Conservation (phyloP, 2,888 invertebrate genomes). For the Mythimna impura region DNA sequence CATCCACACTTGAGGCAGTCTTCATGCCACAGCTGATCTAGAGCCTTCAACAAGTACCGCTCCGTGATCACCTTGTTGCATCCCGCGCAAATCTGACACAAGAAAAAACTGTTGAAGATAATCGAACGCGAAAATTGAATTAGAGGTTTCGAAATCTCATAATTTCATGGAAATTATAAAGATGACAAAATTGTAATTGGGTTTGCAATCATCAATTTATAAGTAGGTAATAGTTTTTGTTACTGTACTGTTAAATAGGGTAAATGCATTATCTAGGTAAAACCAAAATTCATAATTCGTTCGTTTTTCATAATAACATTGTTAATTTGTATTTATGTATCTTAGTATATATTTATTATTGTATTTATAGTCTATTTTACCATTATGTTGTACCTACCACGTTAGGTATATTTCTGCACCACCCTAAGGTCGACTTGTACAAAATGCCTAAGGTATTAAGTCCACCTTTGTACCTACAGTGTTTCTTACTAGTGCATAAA, state of each 20-base stretch:
- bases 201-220: slow-evolving; percentile 15
- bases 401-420: too few relatives aligned
- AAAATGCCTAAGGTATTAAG: too few relatives aligned
- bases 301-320: too few relatives aligned
- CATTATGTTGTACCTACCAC: too few relatives aligned
- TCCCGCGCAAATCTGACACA: slow-evolving; percentile 95
- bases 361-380: too few relatives aligned
- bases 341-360: too few relatives aligned
- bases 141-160: slow-evolving; percentile 1
- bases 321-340: too few relatives aligned
- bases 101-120: slow-evolving; percentile 17
- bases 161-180: slow-evolving; percentile 26
- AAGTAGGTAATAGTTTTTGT: not conserved
- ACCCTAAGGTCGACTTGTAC: too few relatives aligned
- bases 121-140: not conserved
- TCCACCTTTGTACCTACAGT: too few relatives aligned
- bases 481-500: too few relatives aligned
- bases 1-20: slow-evolving; percentile 99
- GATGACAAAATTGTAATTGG: not conserved
- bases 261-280: not conserved
- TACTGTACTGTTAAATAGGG: too few relatives aligned
- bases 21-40: slow-evolving; percentile 99
- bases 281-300: not conserved
- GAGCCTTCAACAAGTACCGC: slow-evolving; percentile 96
- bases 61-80: slow-evolving; percentile 98